Base-by-base conservation (phyloP, 2,888 invertebrate genomes). In the Copidosoma aretas region DNA sequence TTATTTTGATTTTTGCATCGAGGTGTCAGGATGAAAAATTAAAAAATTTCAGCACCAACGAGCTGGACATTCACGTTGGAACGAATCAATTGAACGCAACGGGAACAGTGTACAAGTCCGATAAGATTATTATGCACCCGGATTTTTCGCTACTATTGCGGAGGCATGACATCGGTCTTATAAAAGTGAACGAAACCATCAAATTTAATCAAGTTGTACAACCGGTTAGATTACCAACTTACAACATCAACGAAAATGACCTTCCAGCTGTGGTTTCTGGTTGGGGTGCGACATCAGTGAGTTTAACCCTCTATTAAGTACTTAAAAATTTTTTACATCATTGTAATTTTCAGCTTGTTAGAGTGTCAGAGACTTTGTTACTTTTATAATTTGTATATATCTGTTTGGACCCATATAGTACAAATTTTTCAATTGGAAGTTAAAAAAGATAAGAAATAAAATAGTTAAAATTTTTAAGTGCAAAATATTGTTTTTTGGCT, bases 1-100 rank as follows among this genome's bases (percentile, higher is more conserved):
- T 14, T 46, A 46, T 46, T 41, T 14, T 17, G 14, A 15, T 12
- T 17, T 46, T 12, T 46, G 43, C 2, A 17, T 17, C 43, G 1
- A 4, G 12, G 3, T 15, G 12, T 46, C 43, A 17, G 15, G 43
- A 14, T 2, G 12, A 15, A 46, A 46, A 17, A 15, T 46, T 80
- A 82, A 64, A 78, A 81, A 39, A 77, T 81, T 58, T 78, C 76
- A 19, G 77, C 72, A n/a, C 78, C 82, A 24, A 66, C 73, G 17
- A 46, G 1, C 17, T 46, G 15, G 43, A 8, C 41, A 59, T 60
- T 5, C n/a, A 59, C 19, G 65, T 32, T 4, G 65, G 65, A 4
- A 53, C 59, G 22, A 15, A 53, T n/a, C 32, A 59, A 52, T 24
- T 60, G 17, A 43, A 59, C 39, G n/a, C n/a, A 5, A 39, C 51